Conservation (phyloP, 2,797 vertebrate species). For the Rhinichthys osculus region DNA sequence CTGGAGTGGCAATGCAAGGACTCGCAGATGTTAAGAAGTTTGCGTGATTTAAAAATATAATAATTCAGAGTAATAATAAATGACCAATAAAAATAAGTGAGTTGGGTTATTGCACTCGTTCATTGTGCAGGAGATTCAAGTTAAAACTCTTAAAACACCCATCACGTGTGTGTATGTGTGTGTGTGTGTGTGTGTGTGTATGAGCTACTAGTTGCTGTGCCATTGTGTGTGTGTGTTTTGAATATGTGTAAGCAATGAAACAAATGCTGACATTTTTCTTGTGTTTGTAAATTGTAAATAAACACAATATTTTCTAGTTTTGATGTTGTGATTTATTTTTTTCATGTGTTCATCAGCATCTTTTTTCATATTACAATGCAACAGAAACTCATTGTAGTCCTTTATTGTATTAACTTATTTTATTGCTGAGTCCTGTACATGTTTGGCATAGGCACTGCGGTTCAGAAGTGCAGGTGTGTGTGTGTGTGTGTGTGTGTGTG, state of each 20-base stretch:
- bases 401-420: neutral
- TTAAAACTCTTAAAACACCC: neutral
- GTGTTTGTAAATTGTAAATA: constrained; percentile 46
- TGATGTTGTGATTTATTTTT: neutral
- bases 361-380: neutral
- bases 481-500: neutral
- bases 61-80: neutral
- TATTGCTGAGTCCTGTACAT: constrained; percentile 24
- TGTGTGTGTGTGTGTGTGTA: neutral
- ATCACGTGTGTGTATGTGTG: too few species aligned
- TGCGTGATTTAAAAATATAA: constrained; percentile 13
- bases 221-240: neutral
- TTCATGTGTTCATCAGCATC: neutral
- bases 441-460: constrained; percentile 20
- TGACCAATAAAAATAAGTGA: neutral
- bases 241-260: neutral
- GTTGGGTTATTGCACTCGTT: neutral
- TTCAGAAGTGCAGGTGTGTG: neutral
- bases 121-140: neutral
- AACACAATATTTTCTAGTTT: constrained; percentile 3
- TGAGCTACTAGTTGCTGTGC: constrained; percentile 9
- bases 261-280: constrained; percentile 28
- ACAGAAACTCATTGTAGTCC: too few species aligned
- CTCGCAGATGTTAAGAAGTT: neutral
- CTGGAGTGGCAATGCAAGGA: neutral